Conservation (phyloP, 2,797 vertebrate genomes). For the Ceryle rudis region DNA sequence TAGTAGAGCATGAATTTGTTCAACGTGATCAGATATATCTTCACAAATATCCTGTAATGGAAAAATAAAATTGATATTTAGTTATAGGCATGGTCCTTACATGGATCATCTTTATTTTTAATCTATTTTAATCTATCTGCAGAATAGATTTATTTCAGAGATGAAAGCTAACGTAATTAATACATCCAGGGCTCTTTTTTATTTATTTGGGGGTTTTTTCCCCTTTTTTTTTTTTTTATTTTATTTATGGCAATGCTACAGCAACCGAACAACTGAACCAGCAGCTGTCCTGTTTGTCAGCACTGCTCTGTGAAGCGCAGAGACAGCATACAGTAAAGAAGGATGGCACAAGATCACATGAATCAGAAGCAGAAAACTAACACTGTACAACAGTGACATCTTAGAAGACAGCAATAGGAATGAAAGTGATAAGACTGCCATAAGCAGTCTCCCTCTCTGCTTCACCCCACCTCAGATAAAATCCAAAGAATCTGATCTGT, state of each 20-base stretch:
- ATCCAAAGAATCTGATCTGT: background rate
- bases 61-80: slow-evolving; percentile 45
- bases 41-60: slow-evolving; percentile 93
- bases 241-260: background rate
- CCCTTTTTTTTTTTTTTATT: background rate
- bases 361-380: slow-evolving; percentile 29
- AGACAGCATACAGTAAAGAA: background rate
- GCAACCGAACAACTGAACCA: slow-evolving; percentile 57
- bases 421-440: background rate
- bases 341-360: slow-evolving; percentile 1
- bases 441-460: background rate
- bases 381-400: background rate
- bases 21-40: slow-evolving; percentile 98
- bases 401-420: background rate
- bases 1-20: slow-evolving; percentile 96
- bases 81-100: background rate
- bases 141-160: background rate
- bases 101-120: background rate
- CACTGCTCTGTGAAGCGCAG: background rate
- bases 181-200: background rate
- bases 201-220: background rate
- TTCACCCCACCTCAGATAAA: background rate
- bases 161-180: background rate
- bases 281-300: slow-evolving; percentile 60
- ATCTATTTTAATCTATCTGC: background rate